These are phyloP conservation scores for Amblyopsis hoosieri DNA, from an alignment of 2,797 vertebrate species.

Conservation along the genomic window DNA sequence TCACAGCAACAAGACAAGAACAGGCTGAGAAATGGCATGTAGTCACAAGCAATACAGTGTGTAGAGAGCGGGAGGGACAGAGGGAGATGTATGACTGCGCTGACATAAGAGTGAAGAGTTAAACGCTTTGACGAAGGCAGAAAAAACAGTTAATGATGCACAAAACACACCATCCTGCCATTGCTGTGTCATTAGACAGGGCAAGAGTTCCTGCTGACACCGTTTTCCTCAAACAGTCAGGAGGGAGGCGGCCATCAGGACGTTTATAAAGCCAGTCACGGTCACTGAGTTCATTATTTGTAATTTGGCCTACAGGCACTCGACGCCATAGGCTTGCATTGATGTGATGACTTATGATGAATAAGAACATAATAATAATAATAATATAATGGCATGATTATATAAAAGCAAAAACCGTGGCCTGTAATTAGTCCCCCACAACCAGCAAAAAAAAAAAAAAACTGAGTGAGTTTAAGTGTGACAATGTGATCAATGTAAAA, in stretches of 20 bases:
- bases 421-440: slow-evolving; percentile 1
- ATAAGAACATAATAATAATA: background rate
- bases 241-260: slow-evolving; percentile 43
- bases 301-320: slow-evolving; percentile 6
- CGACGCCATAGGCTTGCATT: no score
- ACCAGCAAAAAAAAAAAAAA: slow-evolving; percentile 10
- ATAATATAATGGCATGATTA: background rate
- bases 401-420: no score
- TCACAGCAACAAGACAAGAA: slow-evolving; percentile 33
- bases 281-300: slow-evolving; percentile 14
- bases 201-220: slow-evolving; percentile 23
- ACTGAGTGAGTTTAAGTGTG: background rate
- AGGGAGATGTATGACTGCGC: slow-evolving; percentile 7
- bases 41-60: slow-evolving; percentile 5
- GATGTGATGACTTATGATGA: background rate
- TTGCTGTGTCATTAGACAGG: slow-evolving; percentile 25
- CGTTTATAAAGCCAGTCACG: background rate
- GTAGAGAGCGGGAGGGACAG: slow-evolving; percentile 11
- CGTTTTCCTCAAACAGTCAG: slow-evolving; percentile 27
- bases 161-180: slow-evolving; percentile 29
- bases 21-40: slow-evolving; percentile 32
- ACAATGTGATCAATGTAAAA: background rate
- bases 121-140: slow-evolving; percentile 50
- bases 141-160: slow-evolving; percentile 57
- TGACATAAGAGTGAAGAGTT: slow-evolving; percentile 27